Base-by-base conservation (phyloP, 2,797 vertebrate species). In the Acanthopagrus latus region DNA sequence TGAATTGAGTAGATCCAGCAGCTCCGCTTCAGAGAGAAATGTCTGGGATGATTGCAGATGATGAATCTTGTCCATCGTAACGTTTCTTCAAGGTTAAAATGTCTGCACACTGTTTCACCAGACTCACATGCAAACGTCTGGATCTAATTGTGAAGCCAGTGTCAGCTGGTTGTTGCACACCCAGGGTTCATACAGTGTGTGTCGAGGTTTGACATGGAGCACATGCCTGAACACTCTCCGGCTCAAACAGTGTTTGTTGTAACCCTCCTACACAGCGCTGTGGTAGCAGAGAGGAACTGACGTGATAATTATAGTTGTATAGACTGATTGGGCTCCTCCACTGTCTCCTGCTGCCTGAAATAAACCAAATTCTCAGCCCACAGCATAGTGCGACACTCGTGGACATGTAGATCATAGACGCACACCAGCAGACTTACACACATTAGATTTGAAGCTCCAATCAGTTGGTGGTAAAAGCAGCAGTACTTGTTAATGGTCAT, bases 281-380 rank as follows among this genome's bases (percentile, higher is more conserved):
- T 80, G 73, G 76, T 62, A 79, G 84, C 87, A 82, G 72, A 86
- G 66, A 90, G 82, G 77, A 86, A 73, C 86, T 93, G 93, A 92
- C 93, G 84, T 81, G 91, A 88, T 94, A 95, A 95, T 95, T 94
- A 93, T 87, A 91, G 92, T 92, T 89, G 87, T 85, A 80, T 79
- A 76, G 84, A 88, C 85, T 88, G 90, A 89, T 90, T 88, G 87
- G 89, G 87, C 88, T 90, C 81, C 84, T 88, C 86, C 29, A 86
- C 74, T 86, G 85, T 90, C 81, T 92, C 88, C 82, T 68, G 59
- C 72, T 76, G 81, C 90, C 80, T 85, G 78, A 92, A 95, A 94
- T 93, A 93, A 93, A 92, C 86, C 78, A n/a, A 82, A 80, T 56
- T 77, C 76, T 57, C 76, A 72, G 71, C 74, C 71, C 18, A 63